phyloP scores from a whole-genome alignment of 1,140 invertebrate species.

The Augochlora pura region DNA sequence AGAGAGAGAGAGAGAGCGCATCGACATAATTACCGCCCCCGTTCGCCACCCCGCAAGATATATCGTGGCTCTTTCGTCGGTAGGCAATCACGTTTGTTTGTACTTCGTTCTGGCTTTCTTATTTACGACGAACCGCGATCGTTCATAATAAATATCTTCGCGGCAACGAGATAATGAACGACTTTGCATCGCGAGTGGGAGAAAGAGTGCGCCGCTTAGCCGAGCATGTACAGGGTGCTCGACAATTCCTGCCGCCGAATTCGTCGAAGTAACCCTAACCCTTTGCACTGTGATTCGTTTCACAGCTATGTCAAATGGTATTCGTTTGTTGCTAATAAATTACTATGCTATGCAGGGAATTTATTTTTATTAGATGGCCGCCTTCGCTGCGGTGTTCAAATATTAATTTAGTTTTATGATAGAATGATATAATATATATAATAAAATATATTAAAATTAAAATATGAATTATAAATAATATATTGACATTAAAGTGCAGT shows the following conservation, averaged over 20 bases:
- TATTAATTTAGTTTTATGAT: too few relatives aligned
- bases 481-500: too few relatives aligned
- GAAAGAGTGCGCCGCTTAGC: background rate
- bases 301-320: too few relatives aligned
- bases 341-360: too few relatives aligned
- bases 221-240: background rate
- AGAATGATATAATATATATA: too few relatives aligned
- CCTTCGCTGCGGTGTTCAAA: too few relatives aligned
- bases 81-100: slow-evolving; percentile 50
- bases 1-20: background rate
- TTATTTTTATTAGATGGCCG: too few relatives aligned
- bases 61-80: slow-evolving; percentile 33
- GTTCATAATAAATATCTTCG: slow-evolving; percentile 62
- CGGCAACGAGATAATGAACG: slow-evolving; percentile 54
- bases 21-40: slow-evolving; percentile 63
- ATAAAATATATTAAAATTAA: too few relatives aligned
- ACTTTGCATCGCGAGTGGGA: slow-evolving; percentile 5
- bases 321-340: too few relatives aligned
- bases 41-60: slow-evolving; percentile 52
- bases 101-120: slow-evolving; percentile 41
- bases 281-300: too few relatives aligned
- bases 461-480: too few relatives aligned
- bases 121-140: slow-evolving; percentile 54
- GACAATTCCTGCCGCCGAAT: background rate
- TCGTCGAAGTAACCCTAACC: too few relatives aligned